Conservation (phyloP, 2,113 vertebrate genomes). For the Astatotilapia flaviijosephi region DNA sequence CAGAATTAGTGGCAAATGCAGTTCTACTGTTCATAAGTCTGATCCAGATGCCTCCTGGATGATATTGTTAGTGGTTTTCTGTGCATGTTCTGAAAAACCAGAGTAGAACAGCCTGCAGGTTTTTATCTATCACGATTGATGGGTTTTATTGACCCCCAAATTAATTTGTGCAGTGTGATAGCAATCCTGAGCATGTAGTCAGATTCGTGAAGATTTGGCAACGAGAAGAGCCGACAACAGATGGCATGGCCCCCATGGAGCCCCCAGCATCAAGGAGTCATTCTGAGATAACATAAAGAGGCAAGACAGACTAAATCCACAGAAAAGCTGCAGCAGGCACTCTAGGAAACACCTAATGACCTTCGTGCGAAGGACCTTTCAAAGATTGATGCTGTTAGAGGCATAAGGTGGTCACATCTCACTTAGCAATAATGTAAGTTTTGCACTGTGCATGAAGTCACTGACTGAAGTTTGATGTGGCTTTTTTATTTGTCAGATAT, state of each 20-base stretch:
- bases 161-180: neutral
- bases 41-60: neutral
- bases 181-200: neutral
- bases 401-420: neutral
- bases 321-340: neutral
- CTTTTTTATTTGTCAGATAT: neutral
- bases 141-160: neutral
- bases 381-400: neutral
- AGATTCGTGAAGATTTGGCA: neutral
- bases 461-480: neutral
- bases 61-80: neutral
- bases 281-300: neutral
- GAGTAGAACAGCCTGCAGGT: neutral
- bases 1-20: neutral
- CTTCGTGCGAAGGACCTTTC: neutral
- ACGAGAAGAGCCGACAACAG: neutral
- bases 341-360: neutral
- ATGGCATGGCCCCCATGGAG: neutral
- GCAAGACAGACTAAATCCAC: neutral
- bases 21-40: neutral
- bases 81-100: neutral
- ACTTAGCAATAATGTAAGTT: neutral
- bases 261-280: neutral
- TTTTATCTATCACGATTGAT: neutral
- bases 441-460: neutral